phyloP scores from a whole-genome alignment of 1,140 invertebrate species.

The Drosophila navojoa region DNA sequence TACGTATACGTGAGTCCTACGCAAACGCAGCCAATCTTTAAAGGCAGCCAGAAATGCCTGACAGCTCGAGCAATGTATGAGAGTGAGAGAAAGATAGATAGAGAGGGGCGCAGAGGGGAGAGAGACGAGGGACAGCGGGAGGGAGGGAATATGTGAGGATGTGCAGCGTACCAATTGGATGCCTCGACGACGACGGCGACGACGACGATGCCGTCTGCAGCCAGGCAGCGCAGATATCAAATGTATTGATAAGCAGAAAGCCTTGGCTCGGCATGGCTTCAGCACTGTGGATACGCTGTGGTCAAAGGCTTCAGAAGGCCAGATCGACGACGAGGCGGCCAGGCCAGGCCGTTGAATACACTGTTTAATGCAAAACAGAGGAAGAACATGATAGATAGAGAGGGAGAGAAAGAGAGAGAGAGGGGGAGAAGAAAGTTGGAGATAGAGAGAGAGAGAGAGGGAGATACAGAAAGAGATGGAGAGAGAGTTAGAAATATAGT shows the following conservation, averaged over 20 bases:
- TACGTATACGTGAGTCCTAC: slow-evolving; percentile 73
- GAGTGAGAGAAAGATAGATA: neutral
- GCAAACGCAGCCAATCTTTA: slow-evolving; percentile 72
- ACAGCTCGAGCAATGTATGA: slow-evolving; percentile 5
- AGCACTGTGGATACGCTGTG: neutral
- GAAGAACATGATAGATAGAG: too few relatives aligned
- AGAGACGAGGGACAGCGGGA: neutral
- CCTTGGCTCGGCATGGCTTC: slow-evolving; percentile 41
- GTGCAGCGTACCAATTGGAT: slow-evolving; percentile 76
- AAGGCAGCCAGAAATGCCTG: slow-evolving; percentile 55
- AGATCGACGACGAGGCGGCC: neutral
- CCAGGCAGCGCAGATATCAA: slow-evolving; percentile 67
- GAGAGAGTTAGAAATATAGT: too few relatives aligned
- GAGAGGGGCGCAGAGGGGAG: neutral
- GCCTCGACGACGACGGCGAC: slow-evolving; percentile 41
- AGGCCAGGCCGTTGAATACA: slow-evolving; percentile 15
- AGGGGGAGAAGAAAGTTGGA: too few relatives aligned
- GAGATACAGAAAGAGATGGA: too few relatives aligned
- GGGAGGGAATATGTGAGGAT: slow-evolving; percentile 23
- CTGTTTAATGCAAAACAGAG: too few relatives aligned
- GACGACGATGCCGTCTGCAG: slow-evolving; percentile 41
- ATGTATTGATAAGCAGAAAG: slow-evolving; percentile 75
- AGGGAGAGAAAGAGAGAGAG: too few relatives aligned
- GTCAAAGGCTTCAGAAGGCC: neutral
- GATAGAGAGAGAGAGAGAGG: too few relatives aligned